Conservation (phyloP, 1,140 invertebrate genomes). For the Anthonomus grandis region DNA sequence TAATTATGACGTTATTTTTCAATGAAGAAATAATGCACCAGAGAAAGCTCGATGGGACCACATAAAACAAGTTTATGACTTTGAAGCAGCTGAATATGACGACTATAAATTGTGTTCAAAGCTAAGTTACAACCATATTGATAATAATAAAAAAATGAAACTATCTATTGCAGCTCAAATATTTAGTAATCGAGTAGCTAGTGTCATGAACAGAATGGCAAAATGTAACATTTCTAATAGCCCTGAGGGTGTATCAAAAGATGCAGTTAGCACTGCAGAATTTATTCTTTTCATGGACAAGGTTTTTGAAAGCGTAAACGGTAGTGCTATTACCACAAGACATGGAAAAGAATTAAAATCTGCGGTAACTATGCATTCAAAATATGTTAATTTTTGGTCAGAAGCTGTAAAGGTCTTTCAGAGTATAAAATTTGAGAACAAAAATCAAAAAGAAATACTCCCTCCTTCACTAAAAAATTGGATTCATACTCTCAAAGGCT, state of each 20-base stretch:
- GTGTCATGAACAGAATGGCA: too few relatives aligned
- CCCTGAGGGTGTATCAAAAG: background rate
- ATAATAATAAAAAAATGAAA: background rate
- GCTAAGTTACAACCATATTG: background rate
- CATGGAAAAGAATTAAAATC: too few relatives aligned
- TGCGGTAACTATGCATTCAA: too few relatives aligned
- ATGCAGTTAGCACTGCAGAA: background rate
- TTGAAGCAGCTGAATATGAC: background rate
- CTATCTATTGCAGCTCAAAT: background rate
- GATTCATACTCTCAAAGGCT: conserved; percentile 13
- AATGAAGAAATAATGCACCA: too few relatives aligned
- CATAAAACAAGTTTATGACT: too few relatives aligned
- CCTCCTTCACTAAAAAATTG: conserved; percentile 21
- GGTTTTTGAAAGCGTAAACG: conserved; percentile 21
- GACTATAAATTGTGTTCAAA: background rate
- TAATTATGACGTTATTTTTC: too few relatives aligned
- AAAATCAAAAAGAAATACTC: conserved; percentile 5
- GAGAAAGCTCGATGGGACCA: too few relatives aligned
- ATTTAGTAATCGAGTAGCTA: too few relatives aligned
- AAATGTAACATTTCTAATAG: background rate
- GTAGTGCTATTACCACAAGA: too few relatives aligned
- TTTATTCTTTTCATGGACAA: conserved; percentile 10
- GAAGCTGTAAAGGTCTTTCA: too few relatives aligned
- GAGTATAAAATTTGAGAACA: too few relatives aligned
- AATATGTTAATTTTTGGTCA: too few relatives aligned